These are phyloP conservation scores for Parotocinclus haroldoi DNA, from an alignment of 2,797 vertebrate genomes.

Conservation along the genomic window DNA sequence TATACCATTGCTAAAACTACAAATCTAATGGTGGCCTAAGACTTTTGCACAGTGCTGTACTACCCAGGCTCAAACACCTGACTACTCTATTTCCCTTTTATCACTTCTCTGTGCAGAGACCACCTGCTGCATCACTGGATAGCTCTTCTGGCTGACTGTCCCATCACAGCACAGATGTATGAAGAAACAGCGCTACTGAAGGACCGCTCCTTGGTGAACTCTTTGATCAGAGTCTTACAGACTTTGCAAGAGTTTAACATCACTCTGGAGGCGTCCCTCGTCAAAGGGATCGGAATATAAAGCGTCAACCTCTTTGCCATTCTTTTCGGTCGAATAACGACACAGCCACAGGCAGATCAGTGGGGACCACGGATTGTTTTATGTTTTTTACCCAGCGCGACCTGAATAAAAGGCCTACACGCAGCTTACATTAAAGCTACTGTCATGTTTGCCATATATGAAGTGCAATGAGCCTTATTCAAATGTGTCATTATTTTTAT, in stretches of 20 bases:
- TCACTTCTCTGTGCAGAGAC: slow-evolving; percentile 71
- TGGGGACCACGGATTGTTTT: slow-evolving; percentile 58
- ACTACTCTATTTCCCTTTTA: background rate
- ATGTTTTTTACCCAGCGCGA: slow-evolving; percentile 79
- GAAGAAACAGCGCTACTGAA: slow-evolving; percentile 92
- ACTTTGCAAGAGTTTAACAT: slow-evolving; percentile 99
- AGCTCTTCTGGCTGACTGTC: slow-evolving; percentile 92
- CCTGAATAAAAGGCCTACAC: slow-evolving; percentile 80
- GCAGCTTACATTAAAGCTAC: slow-evolving; percentile 95
- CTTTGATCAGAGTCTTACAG: slow-evolving; percentile 95
- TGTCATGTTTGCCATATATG: slow-evolving; percentile 85
- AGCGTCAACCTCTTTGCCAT: slow-evolving; percentile 25
- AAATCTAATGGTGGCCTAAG: too few relatives aligned
- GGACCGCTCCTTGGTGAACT: slow-evolving; percentile 94
- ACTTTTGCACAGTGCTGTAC: too few relatives aligned
- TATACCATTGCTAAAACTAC: too few relatives aligned
- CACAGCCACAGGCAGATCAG: slow-evolving; percentile 51
- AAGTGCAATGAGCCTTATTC: slow-evolving; percentile 86
- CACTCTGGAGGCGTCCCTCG: slow-evolving; percentile 92
- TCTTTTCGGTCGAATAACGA: slow-evolving; percentile 24
- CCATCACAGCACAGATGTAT: slow-evolving; percentile 97
- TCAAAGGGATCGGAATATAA: slow-evolving; percentile 90
- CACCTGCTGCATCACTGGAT: slow-evolving; percentile 98
- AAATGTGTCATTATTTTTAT: slow-evolving; percentile 74
- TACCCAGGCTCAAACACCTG: too few relatives aligned